Conservation (phyloP, 2,888 invertebrate species). For the Neoitamus cyanurus region DNA sequence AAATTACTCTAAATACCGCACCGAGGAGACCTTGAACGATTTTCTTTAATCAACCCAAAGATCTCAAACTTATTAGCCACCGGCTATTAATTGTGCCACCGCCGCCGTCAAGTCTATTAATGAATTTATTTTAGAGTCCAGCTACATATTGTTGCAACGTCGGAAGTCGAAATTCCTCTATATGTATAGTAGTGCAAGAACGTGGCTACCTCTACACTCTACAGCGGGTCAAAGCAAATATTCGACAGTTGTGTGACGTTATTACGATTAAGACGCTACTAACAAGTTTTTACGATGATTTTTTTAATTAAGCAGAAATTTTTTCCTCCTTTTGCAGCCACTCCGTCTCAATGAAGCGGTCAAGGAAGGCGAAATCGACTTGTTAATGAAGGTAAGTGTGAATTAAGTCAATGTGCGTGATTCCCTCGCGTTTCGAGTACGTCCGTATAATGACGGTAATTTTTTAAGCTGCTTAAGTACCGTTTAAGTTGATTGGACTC, state of each 20-base stretch:
- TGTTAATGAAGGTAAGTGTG: slow-evolving; percentile 33
- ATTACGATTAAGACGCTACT: not conserved
- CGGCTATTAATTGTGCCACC: not conserved
- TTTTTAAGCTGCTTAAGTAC: not conserved
- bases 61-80: not conserved
- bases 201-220: too few relatives aligned
- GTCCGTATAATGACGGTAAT: not conserved
- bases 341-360: slow-evolving; percentile 25
- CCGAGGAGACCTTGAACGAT: not conserved
- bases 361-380: slow-evolving; percentile 6
- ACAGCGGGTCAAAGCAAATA: too few relatives aligned
- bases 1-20: not conserved
- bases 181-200: not conserved
- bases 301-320: not conserved
- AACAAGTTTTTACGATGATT: not conserved
- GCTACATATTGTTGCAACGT: not conserved
- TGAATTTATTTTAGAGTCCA: not conserved
- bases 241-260: too few relatives aligned
- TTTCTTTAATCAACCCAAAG: not conserved
- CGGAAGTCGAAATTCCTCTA: not conserved
- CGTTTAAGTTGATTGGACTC: not conserved
- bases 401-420: not conserved
- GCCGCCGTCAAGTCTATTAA: not conserved
- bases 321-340: slow-evolving; percentile 2
- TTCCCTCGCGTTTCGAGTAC: not conserved